A percentile compares a stretch with the other conserved stretches of the same genome.
phyloP scores from a whole-genome alignment of 2,888 invertebrate genomes.

The Alentia gelatinosa region DNA sequence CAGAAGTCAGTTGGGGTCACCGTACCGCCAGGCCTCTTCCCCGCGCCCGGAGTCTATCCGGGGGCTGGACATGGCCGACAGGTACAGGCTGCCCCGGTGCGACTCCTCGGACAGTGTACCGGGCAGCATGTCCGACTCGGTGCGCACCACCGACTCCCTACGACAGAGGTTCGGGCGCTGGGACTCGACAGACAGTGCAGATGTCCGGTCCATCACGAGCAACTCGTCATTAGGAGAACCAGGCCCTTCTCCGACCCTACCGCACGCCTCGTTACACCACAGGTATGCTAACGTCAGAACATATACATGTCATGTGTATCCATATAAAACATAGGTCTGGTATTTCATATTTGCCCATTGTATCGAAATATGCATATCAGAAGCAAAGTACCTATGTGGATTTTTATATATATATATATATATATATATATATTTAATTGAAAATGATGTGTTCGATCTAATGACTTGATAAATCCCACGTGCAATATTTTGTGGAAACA shows the following conservation, averaged over 20 bases:
- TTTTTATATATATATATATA: too few species aligned
- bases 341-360: too few species aligned
- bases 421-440: too few species aligned
- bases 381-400: too few species aligned
- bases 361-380: too few species aligned
- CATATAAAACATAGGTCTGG: too few species aligned
- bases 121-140: conserved; percentile 6
- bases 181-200: conserved; percentile 41
- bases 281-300: too few species aligned
- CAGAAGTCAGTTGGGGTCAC: background rate
- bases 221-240: conserved; percentile 27
- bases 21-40: background rate
- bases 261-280: too few species aligned
- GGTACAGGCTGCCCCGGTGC: background rate
- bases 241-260: background rate
- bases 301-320: too few species aligned
- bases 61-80: background rate
- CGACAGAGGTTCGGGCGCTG: conserved; percentile 8
- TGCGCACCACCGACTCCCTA: conserved; percentile 15
- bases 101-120: conserved; percentile 34
- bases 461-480: too few species aligned
- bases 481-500: too few species aligned
- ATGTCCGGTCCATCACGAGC: conserved; percentile 2
- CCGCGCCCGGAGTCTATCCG: conserved; percentile 15
- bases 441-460: too few species aligned